Percentiles rank a stretch among this genome's conserved stretches.
phyloP scores from a whole-genome alignment of 1,140 invertebrate species.

The Hyphantria cunea region DNA sequence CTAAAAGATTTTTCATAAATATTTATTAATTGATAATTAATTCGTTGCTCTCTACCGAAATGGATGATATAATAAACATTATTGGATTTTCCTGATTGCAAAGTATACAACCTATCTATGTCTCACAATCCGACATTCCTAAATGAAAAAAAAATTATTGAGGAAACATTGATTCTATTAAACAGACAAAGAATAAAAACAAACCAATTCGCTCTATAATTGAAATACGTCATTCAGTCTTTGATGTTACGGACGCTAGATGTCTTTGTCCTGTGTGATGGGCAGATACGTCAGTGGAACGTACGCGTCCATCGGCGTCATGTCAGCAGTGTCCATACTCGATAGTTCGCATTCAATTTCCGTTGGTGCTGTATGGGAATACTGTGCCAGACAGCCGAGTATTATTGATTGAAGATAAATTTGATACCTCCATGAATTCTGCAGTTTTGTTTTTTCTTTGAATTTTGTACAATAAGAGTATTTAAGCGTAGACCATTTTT shows the following conservation, averaged over 20 bases:
- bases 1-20: too few relatives aligned
- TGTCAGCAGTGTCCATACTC: conserved; percentile 42
- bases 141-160: too few relatives aligned
- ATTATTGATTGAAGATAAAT: conserved; percentile 38
- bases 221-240: conserved; percentile 60
- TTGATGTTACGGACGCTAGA: conserved; percentile 52
- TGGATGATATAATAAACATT: too few relatives aligned
- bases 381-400: conserved; percentile 41
- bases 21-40: too few relatives aligned
- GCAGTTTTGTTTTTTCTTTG: too few relatives aligned
- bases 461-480: too few relatives aligned
- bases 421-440: neutral
- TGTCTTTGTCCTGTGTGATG: conserved; percentile 61
- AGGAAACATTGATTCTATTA: too few relatives aligned
- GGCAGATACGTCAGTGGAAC: conserved; percentile 63
- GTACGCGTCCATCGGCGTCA: conserved; percentile 53
- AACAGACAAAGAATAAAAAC: conserved; percentile 9
- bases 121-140: too few relatives aligned
- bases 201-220: conserved; percentile 39
- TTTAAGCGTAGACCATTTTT: too few relatives aligned
- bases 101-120: too few relatives aligned
- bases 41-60: too few relatives aligned
- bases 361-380: conserved; percentile 50
- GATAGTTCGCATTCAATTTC: conserved; percentile 73
- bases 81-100: too few relatives aligned